These are phyloP conservation scores for Ceyx erithaca DNA, from an alignment of 2,797 vertebrate species.

Conservation along the genomic window DNA sequence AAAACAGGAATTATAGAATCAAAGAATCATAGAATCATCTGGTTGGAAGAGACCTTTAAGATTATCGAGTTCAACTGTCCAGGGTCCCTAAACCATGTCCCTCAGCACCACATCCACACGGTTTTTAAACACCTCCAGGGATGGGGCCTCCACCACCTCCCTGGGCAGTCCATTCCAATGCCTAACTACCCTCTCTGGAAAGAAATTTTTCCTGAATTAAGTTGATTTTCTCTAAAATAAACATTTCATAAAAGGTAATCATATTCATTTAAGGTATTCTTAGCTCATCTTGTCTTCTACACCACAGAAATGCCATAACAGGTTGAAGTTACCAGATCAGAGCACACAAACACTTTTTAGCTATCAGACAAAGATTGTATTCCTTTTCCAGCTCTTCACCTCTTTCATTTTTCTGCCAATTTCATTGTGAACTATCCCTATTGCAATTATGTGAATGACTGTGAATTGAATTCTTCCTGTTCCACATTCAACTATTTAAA, in stretches of 20 bases:
- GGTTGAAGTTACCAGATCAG: not conserved
- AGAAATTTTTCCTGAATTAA: too few species aligned
- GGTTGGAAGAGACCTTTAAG: too few species aligned
- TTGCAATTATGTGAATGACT: not conserved
- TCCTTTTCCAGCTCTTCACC: not conserved
- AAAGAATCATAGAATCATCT: too few species aligned
- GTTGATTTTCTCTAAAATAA: not conserved
- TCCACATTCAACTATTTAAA: not conserved
- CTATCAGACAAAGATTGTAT: not conserved
- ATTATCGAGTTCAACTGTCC: too few species aligned
- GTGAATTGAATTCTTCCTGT: not conserved
- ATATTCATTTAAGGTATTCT: not conserved
- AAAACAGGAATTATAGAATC: not conserved
- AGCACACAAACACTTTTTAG: not conserved
- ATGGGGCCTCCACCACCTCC: too few species aligned
- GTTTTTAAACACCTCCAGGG: too few species aligned
- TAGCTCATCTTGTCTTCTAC: not conserved
- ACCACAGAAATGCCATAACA: rapidly evolving
- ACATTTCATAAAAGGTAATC: not conserved
- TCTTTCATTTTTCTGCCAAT: not conserved
- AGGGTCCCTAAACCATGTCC: too few species aligned
- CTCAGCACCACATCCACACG: too few species aligned
- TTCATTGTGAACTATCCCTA: not conserved
- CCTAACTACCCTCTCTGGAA: too few species aligned
- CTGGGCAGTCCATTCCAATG: too few species aligned